A percentile compares a stretch with the other conserved stretches of the same genome.
Evolutionary conservation across 2,113 vertebrate genomes (phyloP).

Genomic region (Cairina moschata): DNA sequence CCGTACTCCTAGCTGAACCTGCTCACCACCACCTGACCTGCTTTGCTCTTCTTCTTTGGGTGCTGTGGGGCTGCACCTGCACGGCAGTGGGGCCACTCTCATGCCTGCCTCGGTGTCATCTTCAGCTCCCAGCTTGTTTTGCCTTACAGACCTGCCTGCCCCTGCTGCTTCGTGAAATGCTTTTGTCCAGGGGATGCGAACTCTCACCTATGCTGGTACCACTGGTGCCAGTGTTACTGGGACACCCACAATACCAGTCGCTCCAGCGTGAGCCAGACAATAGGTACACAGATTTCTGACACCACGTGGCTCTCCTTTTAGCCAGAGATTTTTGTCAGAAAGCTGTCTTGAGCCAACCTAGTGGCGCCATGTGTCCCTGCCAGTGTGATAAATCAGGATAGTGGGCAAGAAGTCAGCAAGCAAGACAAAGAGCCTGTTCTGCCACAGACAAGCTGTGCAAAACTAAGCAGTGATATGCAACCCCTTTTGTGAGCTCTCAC

Average conservation of each 20-base stretch:
- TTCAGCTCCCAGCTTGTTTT: fast-evolving
- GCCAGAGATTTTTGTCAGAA: not conserved
- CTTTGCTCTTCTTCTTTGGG: not conserved
- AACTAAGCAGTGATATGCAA: not conserved
- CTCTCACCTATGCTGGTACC: not conserved
- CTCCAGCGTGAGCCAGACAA: not conserved
- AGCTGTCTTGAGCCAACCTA: not conserved
- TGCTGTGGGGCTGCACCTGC: not conserved
- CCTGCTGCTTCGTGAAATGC: not conserved
- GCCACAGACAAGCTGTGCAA: not conserved
- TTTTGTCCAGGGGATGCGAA: not conserved
- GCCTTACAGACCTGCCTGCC: not conserved
- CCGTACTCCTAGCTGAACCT: not conserved
- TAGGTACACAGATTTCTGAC: fast-evolving
- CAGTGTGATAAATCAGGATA: constrained; percentile 17
- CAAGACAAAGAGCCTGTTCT: not conserved
- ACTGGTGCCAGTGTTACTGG: not conserved
- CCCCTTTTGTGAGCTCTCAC: not conserved
- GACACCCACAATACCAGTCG: not conserved
- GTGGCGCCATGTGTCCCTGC: not conserved
- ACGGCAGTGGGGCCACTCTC: not conserved
- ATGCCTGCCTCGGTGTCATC: not conserved
- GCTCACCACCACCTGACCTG: not conserved
- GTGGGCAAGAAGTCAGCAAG: constrained; percentile 7
- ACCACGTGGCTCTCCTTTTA: not conserved